These are phyloP conservation scores for Masticophis lateralis DNA, from an alignment of 2,797 vertebrate species.

Conservation along the genomic window DNA sequence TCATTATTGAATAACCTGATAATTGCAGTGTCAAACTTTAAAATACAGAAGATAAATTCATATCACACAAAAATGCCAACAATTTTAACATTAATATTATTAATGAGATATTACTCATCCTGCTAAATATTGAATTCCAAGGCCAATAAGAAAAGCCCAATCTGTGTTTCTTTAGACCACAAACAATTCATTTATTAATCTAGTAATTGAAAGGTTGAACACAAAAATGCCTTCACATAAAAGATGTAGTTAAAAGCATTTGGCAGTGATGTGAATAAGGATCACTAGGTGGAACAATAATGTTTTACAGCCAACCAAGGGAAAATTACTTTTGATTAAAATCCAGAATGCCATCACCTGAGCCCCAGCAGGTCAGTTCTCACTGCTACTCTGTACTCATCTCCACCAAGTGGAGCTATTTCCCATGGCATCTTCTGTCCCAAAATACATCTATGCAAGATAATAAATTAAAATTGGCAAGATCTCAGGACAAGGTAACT, in stretches of 20 bases:
- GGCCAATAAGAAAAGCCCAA: slow-evolving; percentile 9
- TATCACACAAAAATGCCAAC: neutral
- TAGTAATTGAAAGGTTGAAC: neutral
- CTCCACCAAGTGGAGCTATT: neutral
- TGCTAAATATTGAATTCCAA: neutral
- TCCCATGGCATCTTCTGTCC: neutral
- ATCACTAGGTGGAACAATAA: neutral
- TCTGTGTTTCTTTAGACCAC: neutral
- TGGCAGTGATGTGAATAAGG: neutral
- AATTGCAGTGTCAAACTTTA: slow-evolving; percentile 9
- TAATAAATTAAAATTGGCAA: slow-evolving; percentile 5
- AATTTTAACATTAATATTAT: neutral
- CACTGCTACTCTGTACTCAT: neutral
- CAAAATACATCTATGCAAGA: neutral
- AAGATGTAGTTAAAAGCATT: neutral
- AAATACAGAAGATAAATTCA: neutral
- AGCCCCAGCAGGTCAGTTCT: neutral
- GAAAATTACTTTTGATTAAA: neutral
- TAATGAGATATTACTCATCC: neutral
- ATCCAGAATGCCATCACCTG: neutral
- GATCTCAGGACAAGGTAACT: neutral
- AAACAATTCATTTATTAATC: neutral
- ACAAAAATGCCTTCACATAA: neutral
- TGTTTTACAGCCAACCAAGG: neutral
- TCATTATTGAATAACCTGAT: neutral